Percentiles rank a stretch among this genome's conserved stretches.
Evolutionary conservation across 1,140 invertebrate genomes (phyloP).

Genomic region (Holotrichia oblita): DNA sequence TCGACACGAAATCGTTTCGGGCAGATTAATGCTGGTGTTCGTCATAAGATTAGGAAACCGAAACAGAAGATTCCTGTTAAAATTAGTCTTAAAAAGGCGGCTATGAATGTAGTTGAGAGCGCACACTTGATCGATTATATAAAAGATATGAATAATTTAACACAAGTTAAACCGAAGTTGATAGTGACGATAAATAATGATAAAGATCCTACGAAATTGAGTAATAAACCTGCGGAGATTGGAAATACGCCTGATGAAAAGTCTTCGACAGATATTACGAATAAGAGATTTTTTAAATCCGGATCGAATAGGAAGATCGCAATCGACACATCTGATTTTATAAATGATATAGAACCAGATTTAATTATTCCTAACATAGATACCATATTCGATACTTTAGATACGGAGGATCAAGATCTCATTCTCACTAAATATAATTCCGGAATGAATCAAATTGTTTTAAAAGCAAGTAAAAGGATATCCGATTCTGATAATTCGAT

Average conservation of each 20-base stretch:
- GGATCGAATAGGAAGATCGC: neutral
- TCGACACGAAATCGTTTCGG: constrained; percentile 55
- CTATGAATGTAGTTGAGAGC: constrained; percentile 54
- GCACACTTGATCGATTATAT: constrained; percentile 57
- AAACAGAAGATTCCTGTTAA: constrained; percentile 60
- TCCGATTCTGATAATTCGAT: constrained; percentile 50
- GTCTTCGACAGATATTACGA: neutral
- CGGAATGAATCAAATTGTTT: constrained; percentile 25
- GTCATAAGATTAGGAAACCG: constrained; percentile 66
- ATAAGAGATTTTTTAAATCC: constrained; percentile 57
- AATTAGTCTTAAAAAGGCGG: constrained; percentile 49
- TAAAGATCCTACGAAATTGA: too few species aligned
- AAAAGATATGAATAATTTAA: constrained; percentile 46
- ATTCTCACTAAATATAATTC: neutral
- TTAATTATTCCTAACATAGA: constrained; percentile 43
- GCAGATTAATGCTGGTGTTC: constrained; percentile 67
- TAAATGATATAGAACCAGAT: constrained; percentile 41
- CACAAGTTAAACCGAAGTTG: neutral
- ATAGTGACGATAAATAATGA: neutral
- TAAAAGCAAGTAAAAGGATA: constrained; percentile 48
- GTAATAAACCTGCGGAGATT: too few species aligned
- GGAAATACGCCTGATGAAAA: neutral
- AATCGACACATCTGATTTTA: constrained; percentile 1
- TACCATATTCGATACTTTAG: constrained; percentile 47
- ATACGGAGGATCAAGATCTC: constrained; percentile 42